Evolutionary conservation across 2,797 vertebrate species (phyloP), one percentile per base, ranked within the genome.

Genomic region (Amazona finschi): DNA sequence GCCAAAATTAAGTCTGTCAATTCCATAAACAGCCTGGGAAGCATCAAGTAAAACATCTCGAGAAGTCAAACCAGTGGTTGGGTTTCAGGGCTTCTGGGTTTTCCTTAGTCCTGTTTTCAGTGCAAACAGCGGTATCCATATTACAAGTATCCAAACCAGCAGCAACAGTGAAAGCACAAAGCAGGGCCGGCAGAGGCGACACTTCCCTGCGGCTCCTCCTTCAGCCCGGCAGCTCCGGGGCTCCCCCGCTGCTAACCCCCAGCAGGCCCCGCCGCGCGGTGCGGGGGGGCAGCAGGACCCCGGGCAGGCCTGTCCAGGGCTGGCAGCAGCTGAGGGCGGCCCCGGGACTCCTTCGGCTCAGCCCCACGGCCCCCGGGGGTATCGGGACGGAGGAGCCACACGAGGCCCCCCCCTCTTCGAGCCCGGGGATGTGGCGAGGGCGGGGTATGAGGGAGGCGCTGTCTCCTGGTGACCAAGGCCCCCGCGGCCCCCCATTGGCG

Each of bases 401-500:
- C 12, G 1, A 1, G 50, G 6, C 31, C 31, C 20, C 31, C 20
- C 53, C 12, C 2, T 6, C 12, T 31, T 14, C 4, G 53, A 19
- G 31, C 31, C 12, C 30, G 8, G 47, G 25, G 49, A 3, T 27
- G 52, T 30, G 52, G 12, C 30, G 5, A 4, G 3, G 22, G 15
- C 22, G 55, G n/a, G 14, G 55, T 15, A 24, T 5, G 55, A 14
- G 9, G 21, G 9, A 11, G 14, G 14, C 5, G 9, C n/a, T 57
- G 55, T 95, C 90, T 44, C 95, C 49, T 8, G 91, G 93, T 15
- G 2, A 91, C 69, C 36, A 8, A 13, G 8, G 8, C 15, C 36
- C 27, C 5, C 4, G 8, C 27, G 10, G 22, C 31, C 30, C 9
- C 74, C 75, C 60, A 96, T 95, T 95, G 95, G 96, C 57, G 39